phyloP scores from a whole-genome alignment of 2,888 invertebrate genomes.

The Scaptomyza parva region DNA sequence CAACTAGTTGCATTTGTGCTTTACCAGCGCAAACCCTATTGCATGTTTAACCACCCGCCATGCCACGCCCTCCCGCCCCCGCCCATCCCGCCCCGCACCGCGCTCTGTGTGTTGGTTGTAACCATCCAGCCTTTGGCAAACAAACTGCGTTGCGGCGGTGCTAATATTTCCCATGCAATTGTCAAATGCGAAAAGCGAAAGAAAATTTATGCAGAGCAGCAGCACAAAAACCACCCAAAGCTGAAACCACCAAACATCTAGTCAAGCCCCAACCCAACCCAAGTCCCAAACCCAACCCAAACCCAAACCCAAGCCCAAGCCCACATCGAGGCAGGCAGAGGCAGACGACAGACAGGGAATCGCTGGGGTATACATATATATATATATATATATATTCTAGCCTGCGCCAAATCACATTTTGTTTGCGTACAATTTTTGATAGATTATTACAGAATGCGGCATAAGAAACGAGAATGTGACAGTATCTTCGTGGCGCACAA shows the following conservation, averaged over 20 bases:
- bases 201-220: constrained; percentile 74
- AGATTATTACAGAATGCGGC: constrained; percentile 75
- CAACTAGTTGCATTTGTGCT: constrained; percentile 36
- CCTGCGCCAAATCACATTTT: constrained; percentile 75
- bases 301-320: background rate
- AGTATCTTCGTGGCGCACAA: constrained; percentile 75
- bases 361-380: constrained; percentile 15
- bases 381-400: constrained; percentile 30
- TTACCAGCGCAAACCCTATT: constrained; percentile 5
- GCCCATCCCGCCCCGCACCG: no score
- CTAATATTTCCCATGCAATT: constrained; percentile 70
- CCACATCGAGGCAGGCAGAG: background rate
- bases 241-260: no score
- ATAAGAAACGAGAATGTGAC: constrained; percentile 50
- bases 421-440: constrained; percentile 79
- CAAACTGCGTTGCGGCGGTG: constrained; percentile 53
- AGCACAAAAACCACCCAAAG: constrained; percentile 36
- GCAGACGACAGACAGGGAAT: background rate
- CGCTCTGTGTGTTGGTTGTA: accelerated
- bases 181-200: constrained; percentile 65
- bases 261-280: background rate
- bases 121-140: constrained; percentile 24
- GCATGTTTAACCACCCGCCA: background rate
- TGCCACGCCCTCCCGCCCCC: no score
- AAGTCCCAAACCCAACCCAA: no score